Evolutionary conservation across 2,797 vertebrate genomes (phyloP).

Genomic region (Mus spretus): DNA sequence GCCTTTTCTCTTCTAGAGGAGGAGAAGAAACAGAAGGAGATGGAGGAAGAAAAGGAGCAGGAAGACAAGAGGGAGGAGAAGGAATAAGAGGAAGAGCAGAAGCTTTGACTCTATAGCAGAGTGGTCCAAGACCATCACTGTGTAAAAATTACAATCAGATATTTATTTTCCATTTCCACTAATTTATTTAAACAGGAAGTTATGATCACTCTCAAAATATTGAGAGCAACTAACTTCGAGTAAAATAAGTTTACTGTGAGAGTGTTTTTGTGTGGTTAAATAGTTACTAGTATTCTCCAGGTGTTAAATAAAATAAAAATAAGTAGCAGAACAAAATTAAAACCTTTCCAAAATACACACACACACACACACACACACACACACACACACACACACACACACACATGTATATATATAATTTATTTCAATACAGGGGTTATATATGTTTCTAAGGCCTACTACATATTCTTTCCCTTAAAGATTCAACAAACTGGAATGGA

Average conservation of each 20-base stretch:
- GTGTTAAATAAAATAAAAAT: conserved; percentile 61
- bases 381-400: no score
- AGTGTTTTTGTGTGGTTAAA: conserved; percentile 7
- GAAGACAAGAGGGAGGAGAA: not conserved
- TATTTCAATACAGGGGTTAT: not conserved
- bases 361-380: no score
- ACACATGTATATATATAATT: no score
- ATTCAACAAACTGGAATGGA: not conserved
- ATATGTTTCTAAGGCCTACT: not conserved
- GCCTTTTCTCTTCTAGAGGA: not conserved
- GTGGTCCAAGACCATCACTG: not conserved
- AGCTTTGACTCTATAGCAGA: not conserved
- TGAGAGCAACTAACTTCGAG: not conserved
- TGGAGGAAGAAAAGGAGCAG: not conserved
- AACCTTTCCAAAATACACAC: not conserved
- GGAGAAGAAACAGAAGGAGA: not conserved
- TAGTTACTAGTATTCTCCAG: conserved; percentile 7
- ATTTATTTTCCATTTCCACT: conserved; percentile 26
- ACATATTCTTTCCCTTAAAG: not conserved
- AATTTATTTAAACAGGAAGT: conserved; percentile 38
- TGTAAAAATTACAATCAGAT: not conserved
- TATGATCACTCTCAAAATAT: conserved; percentile 12
- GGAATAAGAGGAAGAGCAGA: not conserved
- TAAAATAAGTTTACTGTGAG: conserved; percentile 12
- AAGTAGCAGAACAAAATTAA: not conserved